A percentile compares a stretch with the other conserved stretches of the same genome.
phyloP scores from a whole-genome alignment of 2,888 invertebrate species.

The Boloria euphrosyne region DNA sequence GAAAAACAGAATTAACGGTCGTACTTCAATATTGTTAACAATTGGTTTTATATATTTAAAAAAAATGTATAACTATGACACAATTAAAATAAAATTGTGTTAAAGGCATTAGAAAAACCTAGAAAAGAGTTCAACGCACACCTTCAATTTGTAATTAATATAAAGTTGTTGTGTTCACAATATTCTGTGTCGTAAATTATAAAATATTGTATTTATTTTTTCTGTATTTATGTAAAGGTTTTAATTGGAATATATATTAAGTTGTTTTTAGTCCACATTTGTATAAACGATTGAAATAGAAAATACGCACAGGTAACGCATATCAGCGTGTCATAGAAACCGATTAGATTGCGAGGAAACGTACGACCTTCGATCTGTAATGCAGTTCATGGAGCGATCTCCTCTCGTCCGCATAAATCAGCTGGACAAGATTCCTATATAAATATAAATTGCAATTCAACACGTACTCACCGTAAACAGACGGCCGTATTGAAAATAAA shows the following conservation, averaged over 20 bases:
- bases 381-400: conserved; percentile 68
- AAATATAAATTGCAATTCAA: conserved; percentile 69
- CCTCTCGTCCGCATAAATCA: conserved; percentile 68
- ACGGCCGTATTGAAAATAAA: conserved; percentile 70
- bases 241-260: not conserved
- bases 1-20: conserved; percentile 43
- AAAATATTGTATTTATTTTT: not conserved
- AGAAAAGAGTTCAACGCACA: conserved; percentile 77
- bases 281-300: conserved; percentile 17
- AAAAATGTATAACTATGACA: not conserved
- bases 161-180: not conserved
- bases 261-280: too few species aligned
- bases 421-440: conserved; percentile 61
- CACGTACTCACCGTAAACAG: conserved; percentile 76
- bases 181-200: too few species aligned
- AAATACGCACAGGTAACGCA: conserved; percentile 39
- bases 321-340: conserved; percentile 54
- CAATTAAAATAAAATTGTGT: not conserved
- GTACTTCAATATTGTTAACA: conserved; percentile 14
- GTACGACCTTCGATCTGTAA: conserved; percentile 66
- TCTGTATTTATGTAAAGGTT: not conserved
- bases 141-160: not conserved
- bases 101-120: conserved; percentile 40
- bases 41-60: conserved; percentile 4
- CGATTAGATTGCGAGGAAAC: conserved; percentile 54